Percentiles rank a stretch among this genome's conserved stretches.
Conservation (phyloP, 2,888 invertebrate genomes). For the Rotaria macrura region DNA sequence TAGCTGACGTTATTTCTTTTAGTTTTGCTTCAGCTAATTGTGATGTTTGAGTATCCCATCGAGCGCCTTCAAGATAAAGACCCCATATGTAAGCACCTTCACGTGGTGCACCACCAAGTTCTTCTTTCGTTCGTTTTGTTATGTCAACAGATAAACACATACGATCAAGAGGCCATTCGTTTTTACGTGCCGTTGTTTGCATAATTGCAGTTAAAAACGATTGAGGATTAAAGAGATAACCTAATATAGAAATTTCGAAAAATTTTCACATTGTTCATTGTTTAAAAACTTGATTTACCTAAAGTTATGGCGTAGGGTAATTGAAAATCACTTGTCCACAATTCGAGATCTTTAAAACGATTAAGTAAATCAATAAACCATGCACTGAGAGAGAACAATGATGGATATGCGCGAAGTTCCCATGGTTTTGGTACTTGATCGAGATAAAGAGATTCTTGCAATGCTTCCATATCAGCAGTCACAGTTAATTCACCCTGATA, state of each 20-base stretch:
- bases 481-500: slow-evolving; percentile 79
- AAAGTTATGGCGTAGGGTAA: slow-evolving; percentile 82
- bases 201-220: slow-evolving; percentile 88
- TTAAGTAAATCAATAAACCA: slow-evolving; percentile 85
- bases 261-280: no score
- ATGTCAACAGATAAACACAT: slow-evolving; percentile 94
- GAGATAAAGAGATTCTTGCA: slow-evolving; percentile 78
- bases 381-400: slow-evolving; percentile 69
- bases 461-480: slow-evolving; percentile 86
- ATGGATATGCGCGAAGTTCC: slow-evolving; percentile 79
- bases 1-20: slow-evolving; percentile 80
- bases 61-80: slow-evolving; percentile 33
- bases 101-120: slow-evolving; percentile 65
- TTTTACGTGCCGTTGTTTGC: slow-evolving; percentile 86
- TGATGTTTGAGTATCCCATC: slow-evolving; percentile 60
- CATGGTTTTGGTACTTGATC: slow-evolving; percentile 76
- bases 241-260: slow-evolving; percentile 52
- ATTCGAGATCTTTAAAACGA: slow-evolving; percentile 66
- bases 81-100: slow-evolving; percentile 69
- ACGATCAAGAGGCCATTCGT: slow-evolving; percentile 83
- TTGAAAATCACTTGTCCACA: slow-evolving; percentile 80
- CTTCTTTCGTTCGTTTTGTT: slow-evolving; percentile 87
- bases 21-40: slow-evolving; percentile 80
- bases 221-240: slow-evolving; percentile 95
- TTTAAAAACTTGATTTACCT: not conserved